Conservation (phyloP, 1,140 invertebrate species). For the Chironomus striatipennis region DNA sequence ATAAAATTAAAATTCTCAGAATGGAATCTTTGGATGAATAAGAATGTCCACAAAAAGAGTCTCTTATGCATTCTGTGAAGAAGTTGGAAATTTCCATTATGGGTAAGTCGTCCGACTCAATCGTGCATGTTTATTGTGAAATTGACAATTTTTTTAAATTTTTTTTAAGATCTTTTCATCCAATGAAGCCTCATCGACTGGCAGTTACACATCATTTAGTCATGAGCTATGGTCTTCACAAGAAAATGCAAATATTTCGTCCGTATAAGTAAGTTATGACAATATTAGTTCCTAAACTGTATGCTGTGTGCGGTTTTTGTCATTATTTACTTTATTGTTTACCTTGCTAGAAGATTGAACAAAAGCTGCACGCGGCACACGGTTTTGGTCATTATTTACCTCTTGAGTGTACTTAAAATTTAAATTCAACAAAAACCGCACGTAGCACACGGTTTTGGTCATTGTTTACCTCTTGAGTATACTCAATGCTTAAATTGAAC, state of each 20-base stretch:
- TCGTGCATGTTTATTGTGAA: no score
- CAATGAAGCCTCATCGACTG: slow-evolving; percentile 97
- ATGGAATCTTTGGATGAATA: no score
- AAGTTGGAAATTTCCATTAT: slow-evolving; percentile 80
- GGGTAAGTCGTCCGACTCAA: slow-evolving; percentile 67
- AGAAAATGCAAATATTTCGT: slow-evolving; percentile 94
- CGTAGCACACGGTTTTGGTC: no score
- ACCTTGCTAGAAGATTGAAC: no score
- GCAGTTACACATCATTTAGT: slow-evolving; percentile 93
- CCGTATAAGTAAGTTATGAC: slow-evolving; percentile 71
- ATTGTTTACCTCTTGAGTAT: no score
- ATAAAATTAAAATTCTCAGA: no score
- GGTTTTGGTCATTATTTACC: not conserved
- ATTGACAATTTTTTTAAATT: slow-evolving; percentile 56
- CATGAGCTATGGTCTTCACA: slow-evolving; percentile 89
- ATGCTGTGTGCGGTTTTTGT: no score
- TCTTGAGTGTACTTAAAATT: not conserved
- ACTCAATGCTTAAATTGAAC: no score
- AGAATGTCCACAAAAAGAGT: slow-evolving; percentile 45
- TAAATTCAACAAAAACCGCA: no score
- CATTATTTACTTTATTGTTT: no score
- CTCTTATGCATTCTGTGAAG: slow-evolving; percentile 86
- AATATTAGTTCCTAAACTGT: no score
- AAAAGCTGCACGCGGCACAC: no score
- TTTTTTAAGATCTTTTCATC: slow-evolving; percentile 94